Conservation (phyloP, 2,113 vertebrate species). For the Halcyon malimbica region DNA sequence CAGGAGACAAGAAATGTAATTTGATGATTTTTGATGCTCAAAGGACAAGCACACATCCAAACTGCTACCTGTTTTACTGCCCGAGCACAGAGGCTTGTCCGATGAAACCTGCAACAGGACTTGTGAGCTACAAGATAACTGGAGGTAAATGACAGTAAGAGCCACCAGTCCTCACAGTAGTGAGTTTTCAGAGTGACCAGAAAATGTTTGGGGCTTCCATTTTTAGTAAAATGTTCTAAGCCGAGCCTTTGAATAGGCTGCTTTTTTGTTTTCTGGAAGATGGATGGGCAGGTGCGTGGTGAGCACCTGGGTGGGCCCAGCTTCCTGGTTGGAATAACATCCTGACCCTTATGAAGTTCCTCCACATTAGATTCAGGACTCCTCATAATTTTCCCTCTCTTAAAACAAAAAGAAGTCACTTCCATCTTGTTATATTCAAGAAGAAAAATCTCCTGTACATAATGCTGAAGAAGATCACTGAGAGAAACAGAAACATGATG, state of each 20-base stretch:
- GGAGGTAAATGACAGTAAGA: conserved; percentile 62
- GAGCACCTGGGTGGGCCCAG: not conserved
- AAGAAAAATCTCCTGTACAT: not conserved
- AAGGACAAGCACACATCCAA: conserved; percentile 51
- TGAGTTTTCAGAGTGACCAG: not conserved
- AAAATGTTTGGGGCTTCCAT: not conserved
- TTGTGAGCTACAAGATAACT: conserved; percentile 67
- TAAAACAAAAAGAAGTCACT: not conserved
- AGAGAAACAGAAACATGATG: not conserved
- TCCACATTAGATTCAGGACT: not conserved
- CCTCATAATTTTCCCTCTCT: not conserved
- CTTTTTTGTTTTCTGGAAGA: not conserved
- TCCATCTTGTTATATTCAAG: not conserved
- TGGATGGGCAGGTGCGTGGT: not conserved
- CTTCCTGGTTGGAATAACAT: not conserved
- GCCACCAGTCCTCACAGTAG: not conserved
- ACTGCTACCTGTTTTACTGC: conserved; percentile 81
- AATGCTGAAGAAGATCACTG: not conserved
- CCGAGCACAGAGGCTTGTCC: conserved; percentile 73
- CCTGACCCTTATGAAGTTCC: not conserved
- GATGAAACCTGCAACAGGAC: conserved; percentile 47
- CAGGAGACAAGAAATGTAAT: conserved; percentile 75
- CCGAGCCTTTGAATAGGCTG: not conserved
- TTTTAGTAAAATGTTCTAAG: not conserved
- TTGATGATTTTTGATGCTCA: conserved; percentile 70